These are phyloP conservation scores for Silvanus unidentatus DNA, from an alignment of 2,888 invertebrate species.

Conservation along the genomic window DNA sequence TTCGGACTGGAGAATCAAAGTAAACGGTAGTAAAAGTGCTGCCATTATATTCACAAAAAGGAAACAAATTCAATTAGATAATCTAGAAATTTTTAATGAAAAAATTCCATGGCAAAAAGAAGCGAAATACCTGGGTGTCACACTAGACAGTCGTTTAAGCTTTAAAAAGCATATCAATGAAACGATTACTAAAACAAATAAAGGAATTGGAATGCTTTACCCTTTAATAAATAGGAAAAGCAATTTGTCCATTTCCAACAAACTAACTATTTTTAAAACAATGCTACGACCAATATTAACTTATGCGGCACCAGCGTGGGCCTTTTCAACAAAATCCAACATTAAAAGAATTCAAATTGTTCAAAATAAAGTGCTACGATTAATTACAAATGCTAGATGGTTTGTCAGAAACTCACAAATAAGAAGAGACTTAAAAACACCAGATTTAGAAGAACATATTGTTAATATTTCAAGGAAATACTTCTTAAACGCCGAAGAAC, in stretches of 20 bases:
- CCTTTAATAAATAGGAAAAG: background rate
- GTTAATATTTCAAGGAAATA: background rate
- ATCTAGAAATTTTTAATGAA: background rate
- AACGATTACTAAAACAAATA: background rate
- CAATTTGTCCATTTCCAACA: background rate
- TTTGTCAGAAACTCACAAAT: slow-evolving; percentile 6
- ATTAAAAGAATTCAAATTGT: slow-evolving; percentile 2
- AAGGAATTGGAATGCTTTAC: background rate
- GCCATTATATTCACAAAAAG: slow-evolving; percentile 3
- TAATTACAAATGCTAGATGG: slow-evolving; percentile 4
- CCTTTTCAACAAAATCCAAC: background rate
- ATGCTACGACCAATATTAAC: background rate
- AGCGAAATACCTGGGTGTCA: background rate
- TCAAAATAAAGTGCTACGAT: slow-evolving; percentile 7
- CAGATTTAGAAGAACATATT: background rate
- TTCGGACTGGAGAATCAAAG: slow-evolving; percentile 2
- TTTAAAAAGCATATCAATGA: background rate
- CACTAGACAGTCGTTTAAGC: background rate
- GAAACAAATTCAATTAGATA: background rate
- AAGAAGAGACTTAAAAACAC: background rate
- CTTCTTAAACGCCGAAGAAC: background rate
- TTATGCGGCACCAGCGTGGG: slow-evolving; percentile 5
- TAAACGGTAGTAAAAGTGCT: slow-evolving; percentile 2
- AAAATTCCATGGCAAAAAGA: background rate
- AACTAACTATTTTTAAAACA: background rate